Conservation (phyloP, 2,113 vertebrate genomes). For the Sterrhoptilus dennistouni region DNA sequence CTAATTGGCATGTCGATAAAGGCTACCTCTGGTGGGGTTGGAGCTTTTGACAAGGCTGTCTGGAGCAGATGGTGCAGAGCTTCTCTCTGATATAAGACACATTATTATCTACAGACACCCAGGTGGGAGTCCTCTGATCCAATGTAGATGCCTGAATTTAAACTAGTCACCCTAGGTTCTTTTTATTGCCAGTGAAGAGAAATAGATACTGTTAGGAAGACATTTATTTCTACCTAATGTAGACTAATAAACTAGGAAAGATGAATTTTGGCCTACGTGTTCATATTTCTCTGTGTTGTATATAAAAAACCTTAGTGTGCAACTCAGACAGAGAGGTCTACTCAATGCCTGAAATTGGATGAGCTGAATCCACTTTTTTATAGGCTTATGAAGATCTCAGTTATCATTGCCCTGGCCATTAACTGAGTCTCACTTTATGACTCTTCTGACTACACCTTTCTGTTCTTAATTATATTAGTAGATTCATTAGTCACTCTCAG, state of each 20-base stretch:
- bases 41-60: neutral
- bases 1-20: slow-evolving; percentile 5
- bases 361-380: neutral
- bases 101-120: slow-evolving; percentile 46
- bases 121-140: slow-evolving; percentile 43
- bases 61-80: slow-evolving; percentile 30
- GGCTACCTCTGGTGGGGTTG: neutral
- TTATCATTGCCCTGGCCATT: neutral
- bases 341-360: neutral
- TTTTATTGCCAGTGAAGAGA: slow-evolving; percentile 5
- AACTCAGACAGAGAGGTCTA: neutral
- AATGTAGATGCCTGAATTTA: slow-evolving; percentile 41
- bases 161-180: slow-evolving; percentile 24
- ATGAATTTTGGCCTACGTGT: neutral
- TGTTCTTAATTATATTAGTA: neutral
- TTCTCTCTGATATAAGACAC: slow-evolving; percentile 27
- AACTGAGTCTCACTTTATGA: neutral
- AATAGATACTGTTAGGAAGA: neutral
- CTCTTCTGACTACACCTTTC: neutral
- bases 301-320: neutral
- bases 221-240: slow-evolving; percentile 4
- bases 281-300: neutral
- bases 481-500: neutral
- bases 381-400: neutral
- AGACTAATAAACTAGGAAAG: slow-evolving; percentile 36